Base-by-base conservation (phyloP, 2,888 invertebrate genomes). In the Lasioglossum leucozonium region DNA sequence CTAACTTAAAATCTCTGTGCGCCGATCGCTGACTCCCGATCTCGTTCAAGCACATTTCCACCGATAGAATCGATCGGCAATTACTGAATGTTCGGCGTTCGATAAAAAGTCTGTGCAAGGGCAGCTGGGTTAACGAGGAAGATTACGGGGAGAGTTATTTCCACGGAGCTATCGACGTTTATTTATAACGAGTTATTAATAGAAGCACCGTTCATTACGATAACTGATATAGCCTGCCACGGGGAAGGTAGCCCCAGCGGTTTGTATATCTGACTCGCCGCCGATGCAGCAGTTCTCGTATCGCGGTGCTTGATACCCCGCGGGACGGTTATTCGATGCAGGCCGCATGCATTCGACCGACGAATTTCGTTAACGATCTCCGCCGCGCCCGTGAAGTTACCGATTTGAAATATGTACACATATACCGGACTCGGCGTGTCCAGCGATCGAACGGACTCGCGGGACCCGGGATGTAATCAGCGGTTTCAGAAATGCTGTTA, bases 151-250 rank as follows among this genome's bases (percentile, higher is more conserved):
- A 34, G 47, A 44, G 65, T 18, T 47, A 37, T 74, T 78, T 55
- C 22, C 37, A 44, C 47, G 18, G 13, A 42, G n/a, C 11, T 69
- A 51, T 75, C 55, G 75, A 55, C 71, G 73, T n/a, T 74, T 84
- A 88, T 82, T 86, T 88, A 81, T 81, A 80, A 47, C n/a, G 44
- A 22, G 65, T 72, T 87, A 86, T 89, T 89, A 84, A 72, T 86
- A 89, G 74, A 72, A 11, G 42, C 58, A 18, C 26, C 78, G 74
- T 62, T 73, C 74, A 34, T 69, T 76, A 71, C 74, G 79, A 34
- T 8, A n/a, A 51, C 51, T n/a, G 51, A 51, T n/a, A n/a, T 3
- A n/a, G n/a, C 22, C n/a, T n/a, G 51, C 3, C 51, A 40, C 2
- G 79, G 73, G 79, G 78, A 65, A 72, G 78, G 79, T 85, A 72